Conservation (phyloP, 2,113 vertebrate species). For the Austrofundulus limnaeus region DNA sequence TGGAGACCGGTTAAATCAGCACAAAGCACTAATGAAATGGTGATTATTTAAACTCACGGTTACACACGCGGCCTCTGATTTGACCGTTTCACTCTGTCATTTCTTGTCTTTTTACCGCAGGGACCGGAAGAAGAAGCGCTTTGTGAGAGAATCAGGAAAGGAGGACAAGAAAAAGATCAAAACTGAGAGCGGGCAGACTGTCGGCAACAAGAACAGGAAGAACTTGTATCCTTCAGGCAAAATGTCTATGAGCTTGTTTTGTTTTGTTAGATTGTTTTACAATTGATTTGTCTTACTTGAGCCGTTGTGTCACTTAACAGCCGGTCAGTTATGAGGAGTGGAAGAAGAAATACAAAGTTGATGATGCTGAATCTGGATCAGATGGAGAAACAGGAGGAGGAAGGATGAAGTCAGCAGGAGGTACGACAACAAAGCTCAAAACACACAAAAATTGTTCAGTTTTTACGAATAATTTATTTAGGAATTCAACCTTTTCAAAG, state of each 20-base stretch:
- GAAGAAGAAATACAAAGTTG: constrained; percentile 94
- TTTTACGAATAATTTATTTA: too few species aligned
- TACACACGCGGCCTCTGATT: background rate
- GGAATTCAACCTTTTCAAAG: too few species aligned
- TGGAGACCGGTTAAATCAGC: constrained; percentile 77
- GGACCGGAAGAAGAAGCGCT: constrained; percentile 96
- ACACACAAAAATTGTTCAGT: background rate
- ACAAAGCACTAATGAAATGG: constrained; percentile 86
- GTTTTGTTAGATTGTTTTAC: background rate
- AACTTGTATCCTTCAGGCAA: constrained; percentile 89
- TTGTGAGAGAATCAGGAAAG: constrained; percentile 85
- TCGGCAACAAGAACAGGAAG: constrained; percentile 86
- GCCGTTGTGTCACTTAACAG: constrained; percentile 69
- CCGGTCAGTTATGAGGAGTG: constrained; percentile 91
- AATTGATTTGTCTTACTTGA: background rate
- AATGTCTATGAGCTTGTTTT: background rate
- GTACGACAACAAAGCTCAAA: constrained; percentile 17
- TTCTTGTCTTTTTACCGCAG: constrained; percentile 54
- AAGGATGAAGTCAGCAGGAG: constrained; percentile 13
- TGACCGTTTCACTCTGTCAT: background rate
- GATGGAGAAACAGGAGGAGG: constrained; percentile 75
- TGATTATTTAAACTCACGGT: constrained; percentile 41
- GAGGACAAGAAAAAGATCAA: constrained; percentile 89
- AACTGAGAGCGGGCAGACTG: constrained; percentile 86
- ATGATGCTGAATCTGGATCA: constrained; percentile 79